A percentile compares a stretch with the other conserved stretches of the same genome.
Conservation (phyloP, 2,797 vertebrate genomes). For the Percopsis omiscomaycus region DNA sequence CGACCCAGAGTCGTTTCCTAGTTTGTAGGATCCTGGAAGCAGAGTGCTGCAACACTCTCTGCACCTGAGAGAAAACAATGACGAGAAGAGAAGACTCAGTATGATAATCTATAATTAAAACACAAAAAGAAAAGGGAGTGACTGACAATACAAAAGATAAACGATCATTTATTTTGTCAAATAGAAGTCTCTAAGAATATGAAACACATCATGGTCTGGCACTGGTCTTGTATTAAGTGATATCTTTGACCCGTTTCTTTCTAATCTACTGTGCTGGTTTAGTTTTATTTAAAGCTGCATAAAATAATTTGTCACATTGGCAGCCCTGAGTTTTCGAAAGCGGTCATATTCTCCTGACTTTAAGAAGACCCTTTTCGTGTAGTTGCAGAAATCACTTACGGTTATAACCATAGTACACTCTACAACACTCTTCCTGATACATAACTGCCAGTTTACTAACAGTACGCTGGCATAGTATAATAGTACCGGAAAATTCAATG, state of each 20-base stretch:
- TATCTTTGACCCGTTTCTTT: not conserved
- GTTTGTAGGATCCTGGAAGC: constrained; percentile 90
- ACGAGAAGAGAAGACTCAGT: constrained; percentile 8
- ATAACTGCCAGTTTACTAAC: too few relatives aligned
- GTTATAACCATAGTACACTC: too few relatives aligned
- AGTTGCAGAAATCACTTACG: too few relatives aligned
- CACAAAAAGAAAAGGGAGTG: not conserved
- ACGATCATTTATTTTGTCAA: not conserved
- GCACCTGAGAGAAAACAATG: constrained; percentile 78
- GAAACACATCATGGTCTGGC: not conserved
- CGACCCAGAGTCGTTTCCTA: constrained; percentile 77
- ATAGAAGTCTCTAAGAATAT: not conserved
- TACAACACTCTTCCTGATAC: too few relatives aligned
- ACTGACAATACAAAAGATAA: not conserved
- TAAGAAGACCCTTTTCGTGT: too few relatives aligned
- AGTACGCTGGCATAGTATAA: too few relatives aligned
- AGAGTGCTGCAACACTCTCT: constrained; percentile 90
- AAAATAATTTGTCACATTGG: not conserved
- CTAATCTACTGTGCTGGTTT: not conserved
- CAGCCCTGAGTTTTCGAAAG: too few relatives aligned
- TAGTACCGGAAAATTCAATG: too few relatives aligned
- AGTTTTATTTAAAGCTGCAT: too few relatives aligned
- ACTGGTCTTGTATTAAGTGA: not conserved
- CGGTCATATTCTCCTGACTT: too few relatives aligned
- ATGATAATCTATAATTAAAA: not conserved